These are phyloP conservation scores for Adelognathus sp. DNA, from an alignment of 2,888 invertebrate species.

Conservation along the genomic window DNA sequence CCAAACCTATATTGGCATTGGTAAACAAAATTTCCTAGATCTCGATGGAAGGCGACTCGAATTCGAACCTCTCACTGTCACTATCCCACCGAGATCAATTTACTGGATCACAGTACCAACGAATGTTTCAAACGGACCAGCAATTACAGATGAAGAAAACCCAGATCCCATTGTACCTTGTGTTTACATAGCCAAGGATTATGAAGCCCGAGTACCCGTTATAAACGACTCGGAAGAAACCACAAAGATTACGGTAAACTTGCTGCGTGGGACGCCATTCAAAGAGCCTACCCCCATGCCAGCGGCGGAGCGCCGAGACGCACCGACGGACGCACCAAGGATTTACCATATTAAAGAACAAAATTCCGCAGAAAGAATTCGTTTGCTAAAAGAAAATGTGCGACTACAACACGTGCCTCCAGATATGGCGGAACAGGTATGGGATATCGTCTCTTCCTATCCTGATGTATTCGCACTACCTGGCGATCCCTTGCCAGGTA, in stretches of 20 bases:
- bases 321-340: neutral
- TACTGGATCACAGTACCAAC: neutral
- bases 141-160: neutral
- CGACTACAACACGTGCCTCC: neutral
- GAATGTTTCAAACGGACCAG: neutral
- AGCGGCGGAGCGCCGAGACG: neutral
- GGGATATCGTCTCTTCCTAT: neutral
- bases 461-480: neutral
- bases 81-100: neutral
- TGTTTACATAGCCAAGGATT: neutral
- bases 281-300: neutral
- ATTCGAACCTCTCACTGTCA: neutral
- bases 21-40: neutral
- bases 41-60: neutral
- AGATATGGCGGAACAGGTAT: neutral
- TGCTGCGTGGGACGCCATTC: neutral
- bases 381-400: neutral
- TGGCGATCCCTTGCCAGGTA: neutral
- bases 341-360: neutral
- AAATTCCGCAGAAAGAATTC: neutral
- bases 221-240: slow-evolving; percentile 1
- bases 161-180: neutral
- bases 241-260: neutral
- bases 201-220: neutral
- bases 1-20: neutral